Evolutionary conservation across 2,797 vertebrate genomes (phyloP), one percentile per base, ranked within the genome.

Genomic region (Falco novaeseelandiae): DNA sequence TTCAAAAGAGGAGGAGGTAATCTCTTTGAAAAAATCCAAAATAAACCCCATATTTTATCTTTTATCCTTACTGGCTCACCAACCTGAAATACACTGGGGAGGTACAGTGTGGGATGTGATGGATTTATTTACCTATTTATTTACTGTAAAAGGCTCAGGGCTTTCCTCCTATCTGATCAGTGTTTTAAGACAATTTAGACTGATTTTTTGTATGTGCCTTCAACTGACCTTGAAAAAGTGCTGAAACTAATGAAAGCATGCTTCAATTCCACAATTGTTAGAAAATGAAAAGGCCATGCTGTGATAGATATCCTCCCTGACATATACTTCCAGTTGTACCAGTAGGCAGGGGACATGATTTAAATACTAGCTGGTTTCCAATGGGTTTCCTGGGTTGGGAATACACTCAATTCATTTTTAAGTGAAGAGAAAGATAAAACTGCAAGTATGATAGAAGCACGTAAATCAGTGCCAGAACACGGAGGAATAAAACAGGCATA

Each of bases 271-370:
- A 52, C 65, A 89, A 89, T 58, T 78, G 55, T 83, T 84, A 89
- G 79, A 73, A 90, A 93, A 83, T 73, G 87, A 95, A 97, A 96
- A 96, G 87, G 82, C 80, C 93, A 93, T 73, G 63, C 86, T 80
- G 65, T 94, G 93, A 95, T 92, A 78, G 67, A 94, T 95, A 73
- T 89, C 59, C 71, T 90, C 36, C 0, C 17, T 90, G 93, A 94
- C 93, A 87, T 91, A 92, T 92, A 91, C 42, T 19, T 93, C 66
- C 63, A 92, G 58, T 89, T 67, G 55, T 84, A 84, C 70, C 40
- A 59, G 93, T 52, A 78, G 55, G 44, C 57, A 96, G 52, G 51
- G 27, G 59, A 49, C 26, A 36, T 73, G 58, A 90, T 90, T 92
- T 96, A 95, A 88, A 89, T 87, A 91, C 70, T 93, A 19, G 61